These are phyloP conservation scores for Bombus cullumanus DNA, from an alignment of 1,140 invertebrate species.

Conservation along the genomic window DNA sequence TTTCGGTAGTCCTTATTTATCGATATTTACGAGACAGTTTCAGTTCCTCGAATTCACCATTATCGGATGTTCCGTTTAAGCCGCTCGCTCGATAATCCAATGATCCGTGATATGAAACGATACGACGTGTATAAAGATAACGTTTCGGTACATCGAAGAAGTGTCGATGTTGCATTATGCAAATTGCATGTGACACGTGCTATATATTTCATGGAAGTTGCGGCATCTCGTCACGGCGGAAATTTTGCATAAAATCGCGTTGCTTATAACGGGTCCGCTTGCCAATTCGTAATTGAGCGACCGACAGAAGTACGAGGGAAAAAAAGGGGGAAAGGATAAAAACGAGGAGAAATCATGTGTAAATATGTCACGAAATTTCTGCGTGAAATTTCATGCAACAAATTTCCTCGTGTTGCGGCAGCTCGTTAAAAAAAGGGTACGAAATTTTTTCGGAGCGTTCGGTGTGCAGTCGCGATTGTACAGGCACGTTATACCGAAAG, in stretches of 20 bases:
- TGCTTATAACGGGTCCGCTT: conserved; percentile 11
- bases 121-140: conserved; percentile 52
- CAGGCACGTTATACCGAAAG: background rate
- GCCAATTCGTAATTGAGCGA: conserved; percentile 31
- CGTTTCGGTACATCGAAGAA: conserved; percentile 17
- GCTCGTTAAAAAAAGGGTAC: background rate
- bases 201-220: conserved; percentile 27
- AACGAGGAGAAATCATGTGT: conserved; percentile 40
- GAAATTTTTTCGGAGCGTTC: background rate
- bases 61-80: conserved; percentile 49
- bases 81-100: conserved; percentile 37
- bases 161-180: conserved; percentile 54
- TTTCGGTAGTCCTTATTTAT: conserved; percentile 54
- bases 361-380: conserved; percentile 16
- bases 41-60: conserved; percentile 44
- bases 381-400: conserved; percentile 1
- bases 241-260: conserved; percentile 33
- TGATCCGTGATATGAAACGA: conserved; percentile 50
- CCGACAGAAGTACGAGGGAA: background rate
- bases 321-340: background rate
- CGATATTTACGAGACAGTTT: conserved; percentile 48
- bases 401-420: background rate
- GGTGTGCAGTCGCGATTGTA: background rate
- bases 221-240: conserved; percentile 9
- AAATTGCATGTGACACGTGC: conserved; percentile 52